Evolutionary conservation across 2,113 vertebrate genomes (phyloP), one percentile per base, ranked within the genome.

Genomic region (Nothobranchius furzeri): DNA sequence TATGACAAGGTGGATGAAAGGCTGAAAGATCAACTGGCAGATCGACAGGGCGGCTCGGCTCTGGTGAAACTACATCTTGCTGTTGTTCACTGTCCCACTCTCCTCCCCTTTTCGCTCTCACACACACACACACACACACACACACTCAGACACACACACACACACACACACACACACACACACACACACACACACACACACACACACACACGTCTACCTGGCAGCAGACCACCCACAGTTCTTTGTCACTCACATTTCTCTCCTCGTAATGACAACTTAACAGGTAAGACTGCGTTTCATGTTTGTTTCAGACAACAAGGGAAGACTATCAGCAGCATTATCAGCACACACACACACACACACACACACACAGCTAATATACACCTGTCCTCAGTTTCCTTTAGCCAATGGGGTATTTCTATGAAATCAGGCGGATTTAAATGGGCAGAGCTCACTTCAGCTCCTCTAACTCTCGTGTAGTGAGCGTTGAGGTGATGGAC

Each of bases 1-100:
- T 63, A 78, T 80, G 81, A 80, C 74, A 76, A 63, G 65, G 55
- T 66, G 20, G 68, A 75, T 88, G 68, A 81, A 68, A 68, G 64
- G 47, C 30, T 43, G 6, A 72, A 17, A 77, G 72, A 81, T 69
- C 64, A 66, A 72, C 66, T 63, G 67, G 71, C 75, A 75, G 55
- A 78, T 15, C 58, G 68, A 50, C 64, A 25, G 55, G 47, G 68
- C 55, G 35, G 54, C 55, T 73, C 51, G 30, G 30, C 30, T 30
- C 30, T 30, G 54, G 45, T 42, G 74, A 85, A 82, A 64, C 68
- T 64, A 17, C 58, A 40, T 72, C 54, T 69, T 56, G 72, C 36
- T 64, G 35, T 73, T 1, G 12, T 46, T 64, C 63, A 1, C 52
- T 6, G 1, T 62, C 54, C 66, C 52, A 14, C 61, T 71, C 86